Base-by-base conservation (phyloP, 2,113 vertebrate species). In the Scophthalmus maximus region DNA sequence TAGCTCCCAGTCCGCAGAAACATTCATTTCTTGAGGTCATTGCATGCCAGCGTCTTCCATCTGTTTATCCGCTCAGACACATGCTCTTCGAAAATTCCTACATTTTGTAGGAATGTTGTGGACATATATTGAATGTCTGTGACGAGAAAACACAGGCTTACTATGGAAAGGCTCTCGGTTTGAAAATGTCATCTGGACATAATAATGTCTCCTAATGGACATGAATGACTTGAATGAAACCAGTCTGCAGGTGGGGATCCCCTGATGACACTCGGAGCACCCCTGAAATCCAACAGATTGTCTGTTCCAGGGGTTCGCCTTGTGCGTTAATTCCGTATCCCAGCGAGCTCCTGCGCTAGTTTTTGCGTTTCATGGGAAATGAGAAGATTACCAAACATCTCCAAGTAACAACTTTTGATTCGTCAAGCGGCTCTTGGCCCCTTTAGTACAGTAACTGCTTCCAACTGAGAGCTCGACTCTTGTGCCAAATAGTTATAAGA, bases 21-120 rank as follows among this genome's bases (percentile, higher is more conserved):
- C 32, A 52, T 46, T 66, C 6, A 68, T 57, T 81, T 68, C 49
- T 76, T 51, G 22, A 42, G 56, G 68, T 63, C 47, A 55, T 1
- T 63, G 29, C 17, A 29, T 75, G 58, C 63, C 68, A 71, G 60
- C 34, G n/a, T 47, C 46, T 56, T 68, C 51, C 70, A 77, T 86
- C 79, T 83, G 79, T 30, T 73, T 47, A 79, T 64, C 76, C 71
- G 65, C 73, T 84, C 78, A 66, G 47, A 51, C 22, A 51, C 60
- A 52, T 65, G 15, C 17, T 49, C 47, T 18, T 47, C 44, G 52
- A 26, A 26, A 71, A 20, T 55, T 56, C 56, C 32, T 29, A 5
- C 2, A 1, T 52, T 32, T 66, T 20, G 25, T 32, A 47, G 29
- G 47, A 51, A 64, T 47, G 34, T 53, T 42, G 25, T 40, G 8